Evolutionary conservation across 2,888 invertebrate genomes (phyloP), one percentile per base, ranked within the genome.

Genomic region (Augochlorella aurata): DNA sequence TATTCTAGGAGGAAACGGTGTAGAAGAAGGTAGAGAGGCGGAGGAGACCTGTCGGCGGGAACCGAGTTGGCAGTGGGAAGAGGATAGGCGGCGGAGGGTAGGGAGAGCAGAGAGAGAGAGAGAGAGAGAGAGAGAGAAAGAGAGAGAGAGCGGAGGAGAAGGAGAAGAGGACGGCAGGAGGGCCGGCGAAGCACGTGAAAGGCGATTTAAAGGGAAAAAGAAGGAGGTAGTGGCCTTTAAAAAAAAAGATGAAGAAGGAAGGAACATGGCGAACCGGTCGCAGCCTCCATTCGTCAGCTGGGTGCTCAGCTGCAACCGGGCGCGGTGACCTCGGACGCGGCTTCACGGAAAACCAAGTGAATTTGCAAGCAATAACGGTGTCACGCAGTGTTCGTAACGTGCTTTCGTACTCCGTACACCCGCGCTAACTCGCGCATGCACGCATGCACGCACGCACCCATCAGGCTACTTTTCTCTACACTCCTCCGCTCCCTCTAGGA

Each of bases 241-340:
- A 81, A 87, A 85, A 72, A 77, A 68, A 67, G 14, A 38, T 70
- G 47, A 72, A 67, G 38, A 80, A 81, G 74, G 79, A 83, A 84
- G 70, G 78, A 87, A 85, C 79, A 88, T 85, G 89, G 84, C 85
- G 87, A 86, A 89, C 90, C 89, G 89, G 88, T 90, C 89, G 85
- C 87, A 88, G 87, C 83, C 87, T 90, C 84, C 86, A 85, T 89
- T 90, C 92, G 89, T 93, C 92, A 93, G 93, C 93, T 93, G 93
- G 90, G 91, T 90, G 89, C 90, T 91, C 92, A 92, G 92, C 92
- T 92, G 92, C 90, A 89, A 79, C 86, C 85, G 83, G 85, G 83
- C 86, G 86, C 88, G 85, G 84, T 88, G 86, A 87, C 87, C 89
- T 90, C 88, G 88, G 86, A 88, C 86, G 86, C 63, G 68, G 87